A percentile compares a stretch with the other conserved stretches of the same genome.
Conservation (phyloP, 2,888 invertebrate species). For the Chymomyza caudatula region DNA sequence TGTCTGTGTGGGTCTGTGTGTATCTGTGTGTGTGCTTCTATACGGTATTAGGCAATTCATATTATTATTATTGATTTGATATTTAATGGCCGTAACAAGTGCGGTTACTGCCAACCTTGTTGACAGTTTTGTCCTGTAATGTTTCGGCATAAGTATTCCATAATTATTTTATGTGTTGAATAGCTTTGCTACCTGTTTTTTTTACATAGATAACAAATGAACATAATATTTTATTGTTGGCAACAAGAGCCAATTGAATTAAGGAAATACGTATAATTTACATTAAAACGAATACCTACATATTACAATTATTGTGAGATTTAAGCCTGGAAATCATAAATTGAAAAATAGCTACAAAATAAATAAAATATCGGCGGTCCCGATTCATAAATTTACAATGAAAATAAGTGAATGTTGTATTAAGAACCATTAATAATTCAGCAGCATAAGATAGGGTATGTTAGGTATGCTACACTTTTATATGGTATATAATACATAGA, state of each 20-base stretch:
- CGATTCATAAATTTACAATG: not conserved
- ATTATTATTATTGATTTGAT: slow-evolving; percentile 39
- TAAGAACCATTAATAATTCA: not conserved
- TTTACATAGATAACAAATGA: not conserved
- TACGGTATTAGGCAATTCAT: not conserved
- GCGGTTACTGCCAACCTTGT: not conserved
- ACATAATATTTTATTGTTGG: not conserved
- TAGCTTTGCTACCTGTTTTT: not conserved
- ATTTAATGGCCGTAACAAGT: slow-evolving; percentile 36
- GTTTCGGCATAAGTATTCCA: not conserved
- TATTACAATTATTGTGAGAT: not conserved
- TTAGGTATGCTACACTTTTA: too few species aligned
- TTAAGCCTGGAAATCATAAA: not conserved
- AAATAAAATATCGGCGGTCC: not conserved
- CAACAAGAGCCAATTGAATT: slow-evolving; percentile 27
- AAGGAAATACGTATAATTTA: not conserved
- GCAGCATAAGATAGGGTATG: too few species aligned
- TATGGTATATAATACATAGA: too few species aligned
- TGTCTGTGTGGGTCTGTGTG: not conserved
- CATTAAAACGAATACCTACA: not conserved
- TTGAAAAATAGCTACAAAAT: not conserved
- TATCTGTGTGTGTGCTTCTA: not conserved
- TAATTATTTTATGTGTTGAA: not conserved
- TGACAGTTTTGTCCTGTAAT: not conserved
- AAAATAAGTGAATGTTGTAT: not conserved